Evolutionary conservation across 2,797 vertebrate genomes (phyloP).

Genomic region (Bothrops alternatus): DNA sequence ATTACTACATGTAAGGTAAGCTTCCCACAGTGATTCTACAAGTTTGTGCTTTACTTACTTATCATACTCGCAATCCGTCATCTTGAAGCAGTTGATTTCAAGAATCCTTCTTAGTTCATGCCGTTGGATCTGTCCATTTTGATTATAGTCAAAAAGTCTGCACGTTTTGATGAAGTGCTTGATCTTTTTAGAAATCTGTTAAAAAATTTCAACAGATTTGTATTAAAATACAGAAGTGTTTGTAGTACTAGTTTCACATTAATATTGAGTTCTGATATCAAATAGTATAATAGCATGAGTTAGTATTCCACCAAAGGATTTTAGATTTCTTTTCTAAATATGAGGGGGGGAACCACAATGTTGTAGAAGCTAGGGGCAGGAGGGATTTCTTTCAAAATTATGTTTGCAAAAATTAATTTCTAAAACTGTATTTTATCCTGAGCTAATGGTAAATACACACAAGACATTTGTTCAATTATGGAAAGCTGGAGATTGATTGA

Average conservation of each 20-base stretch:
- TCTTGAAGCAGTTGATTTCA: conserved; percentile 63
- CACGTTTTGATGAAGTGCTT: conserved; percentile 67
- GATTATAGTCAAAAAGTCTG: conserved; percentile 65
- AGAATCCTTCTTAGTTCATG: conserved; percentile 59
- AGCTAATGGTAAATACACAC: not conserved
- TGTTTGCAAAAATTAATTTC: conserved; percentile 38
- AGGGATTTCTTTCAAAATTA: not conserved
- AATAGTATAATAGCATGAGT: not conserved
- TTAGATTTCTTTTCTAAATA: not conserved
- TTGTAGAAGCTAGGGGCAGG: conserved; percentile 24
- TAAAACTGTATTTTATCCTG: conserved; percentile 42
- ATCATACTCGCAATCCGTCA: conserved; percentile 65
- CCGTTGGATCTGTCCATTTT: conserved; percentile 53
- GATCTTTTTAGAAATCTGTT: conserved; percentile 70
- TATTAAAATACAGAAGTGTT: conserved; percentile 22
- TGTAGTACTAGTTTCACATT: not conserved
- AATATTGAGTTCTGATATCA: not conserved
- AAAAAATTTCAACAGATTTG: conserved; percentile 20
- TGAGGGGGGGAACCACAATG: not conserved
- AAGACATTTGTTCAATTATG: conserved; percentile 35
- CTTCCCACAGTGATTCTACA: not conserved
- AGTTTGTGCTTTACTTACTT: conserved; percentile 60
- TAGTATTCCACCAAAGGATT: conserved; percentile 14
- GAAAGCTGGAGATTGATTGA: conserved; percentile 39
- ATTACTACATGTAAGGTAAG: not conserved